Base-by-base conservation (phyloP, 2,797 vertebrate species). In the Chaetophractus vellerosus region DNA sequence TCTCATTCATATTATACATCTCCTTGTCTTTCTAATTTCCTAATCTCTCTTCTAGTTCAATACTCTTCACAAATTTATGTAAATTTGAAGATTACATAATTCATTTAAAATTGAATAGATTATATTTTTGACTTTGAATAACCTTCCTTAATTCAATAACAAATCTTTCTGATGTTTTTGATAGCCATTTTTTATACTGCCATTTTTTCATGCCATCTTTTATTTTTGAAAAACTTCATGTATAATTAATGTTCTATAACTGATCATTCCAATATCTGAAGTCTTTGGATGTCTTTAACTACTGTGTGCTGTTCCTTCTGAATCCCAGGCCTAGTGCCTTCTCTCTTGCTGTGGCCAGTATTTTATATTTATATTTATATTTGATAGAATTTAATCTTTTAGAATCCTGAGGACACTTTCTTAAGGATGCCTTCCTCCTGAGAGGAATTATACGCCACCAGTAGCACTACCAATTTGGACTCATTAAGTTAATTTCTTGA, bases 11-110 rank as follows among this genome's bases (percentile, higher is more conserved):
- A 3, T 36, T 61, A 36, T 21, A 19, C 11, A 36, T 61, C 23
- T 90, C 15, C 16, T 72, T 72, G 26, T 52, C 55, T 74, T 26
- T 82, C 24, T 83, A 63, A 74, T 82, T 91, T 82, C 68, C 75
- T n/a, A 91, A 50, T 74, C 31, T 52, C 14, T 74, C 57, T 74
- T 63, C 38, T 28, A 74, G 57, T 63, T 66, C 33, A 55, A 84
- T 66, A 55, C 7, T 33, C 52, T 74, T 15, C 68, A 50, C 1
- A 36, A 38, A 66, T 57, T 66, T 55, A 72, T 72, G 36, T 52
- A 38, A 38, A n/a, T 75, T 23, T 76, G 33, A 26, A 33, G 1
- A 24, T 57, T 66, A n/a, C 63, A 52, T 31, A 33, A 41, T 75
- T 76, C 36, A 63, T 28, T 72, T 66, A 36, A 55, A 82, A 33